Evolutionary conservation across 1,140 invertebrate species (phyloP), one percentile per base, ranked within the genome.

Genomic region (Drosophila ananassae): DNA sequence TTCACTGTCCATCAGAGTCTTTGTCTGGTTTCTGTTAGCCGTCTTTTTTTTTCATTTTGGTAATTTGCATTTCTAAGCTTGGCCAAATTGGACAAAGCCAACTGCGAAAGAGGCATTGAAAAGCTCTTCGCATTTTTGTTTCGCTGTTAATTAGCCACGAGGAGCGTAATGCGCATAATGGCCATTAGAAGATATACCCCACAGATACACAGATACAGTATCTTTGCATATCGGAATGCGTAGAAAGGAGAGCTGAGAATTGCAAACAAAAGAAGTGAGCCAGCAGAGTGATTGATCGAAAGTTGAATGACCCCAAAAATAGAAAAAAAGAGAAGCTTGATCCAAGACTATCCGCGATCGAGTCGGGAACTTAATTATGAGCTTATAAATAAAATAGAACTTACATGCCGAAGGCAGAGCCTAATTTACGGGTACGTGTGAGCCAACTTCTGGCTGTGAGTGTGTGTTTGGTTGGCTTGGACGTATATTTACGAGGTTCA

Each of bases 1-100:
- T 85, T 85, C 82, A 81, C 82, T 74, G 58, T 52, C 67, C 46
- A 67, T 62, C 71, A 82, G 64, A 82, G 64, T 52, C 64, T 61
- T 44, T 56, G 59, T 61, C 32, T 32, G 4, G 8, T 30, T 47
- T 25, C 37, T 64, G 32, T 61, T 2, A 39, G 28, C 13, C 32
- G 25, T 21, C n/a, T n/a, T 34, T 22, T 30, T 6, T 30, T 57
- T 37, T 50, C 51, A 17, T 73, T 71, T 61, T 54, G 69, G 68
- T 63, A 52, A 82, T 85, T 85, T 85, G 82, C 82, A 85, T 85
- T 79, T 85, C 78, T 79, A 89, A 89, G 82, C 79, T 52, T 8
- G 46, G 48, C 79, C 77, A 44, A 77, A 61, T 68, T 62, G 63
- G 69, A 78, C 77, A 81, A 74, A 85, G 60, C 52, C 62, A 59